Conservation (phyloP, 1,140 invertebrate genomes). For the Diorhabda carinulata region DNA sequence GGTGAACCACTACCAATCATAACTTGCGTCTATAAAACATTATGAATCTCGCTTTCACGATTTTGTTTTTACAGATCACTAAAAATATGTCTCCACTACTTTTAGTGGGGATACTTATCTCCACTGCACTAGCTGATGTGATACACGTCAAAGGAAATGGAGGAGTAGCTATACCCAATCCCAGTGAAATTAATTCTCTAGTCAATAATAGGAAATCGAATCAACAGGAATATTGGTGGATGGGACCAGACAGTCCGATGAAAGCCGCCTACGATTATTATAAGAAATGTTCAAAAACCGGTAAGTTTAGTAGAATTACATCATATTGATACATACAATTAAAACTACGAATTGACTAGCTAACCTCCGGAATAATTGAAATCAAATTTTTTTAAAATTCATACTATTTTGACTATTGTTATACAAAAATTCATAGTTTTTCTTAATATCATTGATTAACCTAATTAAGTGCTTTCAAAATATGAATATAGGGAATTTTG, state of each 20-base stretch:
- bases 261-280: constrained; percentile 47
- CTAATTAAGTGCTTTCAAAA: too few relatives aligned
- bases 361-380: too few relatives aligned
- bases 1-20: neutral
- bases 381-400: too few relatives aligned
- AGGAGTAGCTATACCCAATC: constrained; percentile 28
- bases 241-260: constrained; percentile 52
- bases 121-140: constrained; percentile 32
- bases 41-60: neutral
- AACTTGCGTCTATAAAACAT: neutral
- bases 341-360: too few relatives aligned
- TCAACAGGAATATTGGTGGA: constrained; percentile 50
- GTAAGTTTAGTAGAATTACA: constrained; percentile 19
- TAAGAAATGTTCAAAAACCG: constrained; percentile 39
- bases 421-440: too few relatives aligned
- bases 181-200: constrained; percentile 31
- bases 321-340: too few relatives aligned
- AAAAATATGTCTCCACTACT: constrained; percentile 38
- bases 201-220: constrained; percentile 11
- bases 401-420: too few relatives aligned
- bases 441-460: too few relatives aligned
- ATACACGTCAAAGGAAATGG: constrained; percentile 30
- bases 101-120: constrained; percentile 39
- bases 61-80: constrained; percentile 19
- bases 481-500: too few relatives aligned